A percentile compares a stretch with the other conserved stretches of the same genome.
Conservation (phyloP, 2,113 vertebrate genomes). For the Eulacestoma nigropectus region DNA sequence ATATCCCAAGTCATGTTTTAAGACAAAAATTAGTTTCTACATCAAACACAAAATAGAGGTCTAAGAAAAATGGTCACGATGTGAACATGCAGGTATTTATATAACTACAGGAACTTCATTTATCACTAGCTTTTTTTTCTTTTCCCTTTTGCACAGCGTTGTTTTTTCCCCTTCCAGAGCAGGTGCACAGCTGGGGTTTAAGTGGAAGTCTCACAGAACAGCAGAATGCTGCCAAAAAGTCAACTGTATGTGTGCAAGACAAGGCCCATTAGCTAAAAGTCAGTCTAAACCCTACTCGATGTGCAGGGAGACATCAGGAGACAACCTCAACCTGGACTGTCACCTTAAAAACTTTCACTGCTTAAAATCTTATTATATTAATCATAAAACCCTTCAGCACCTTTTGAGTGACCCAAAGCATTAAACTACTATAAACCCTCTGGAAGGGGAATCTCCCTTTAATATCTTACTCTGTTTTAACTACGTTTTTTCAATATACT, state of each 20-base stretch:
- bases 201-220: not conserved
- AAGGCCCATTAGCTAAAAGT: not conserved
- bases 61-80: not conserved
- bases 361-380: not conserved
- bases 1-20: not conserved
- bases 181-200: not conserved
- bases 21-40: not conserved
- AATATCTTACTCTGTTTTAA: not conserved
- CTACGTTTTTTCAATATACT: not conserved
- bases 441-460: not conserved
- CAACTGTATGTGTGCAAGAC: not conserved
- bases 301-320: not conserved
- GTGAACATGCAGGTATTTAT: not conserved
- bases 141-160: not conserved
- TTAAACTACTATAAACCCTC: not conserved
- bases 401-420: not conserved
- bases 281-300: not conserved
- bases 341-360: not conserved
- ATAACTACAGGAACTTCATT: not conserved
- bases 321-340: not conserved
- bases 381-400: not conserved
- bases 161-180: not conserved
- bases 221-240: not conserved
- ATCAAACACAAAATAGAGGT: not conserved
- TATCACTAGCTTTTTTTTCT: not conserved